A percentile compares a stretch with the other conserved stretches of the same genome.
These are phyloP conservation scores for Neogobius melanostomus DNA, from an alignment of 2,113 vertebrate species.

Conservation along the genomic window DNA sequence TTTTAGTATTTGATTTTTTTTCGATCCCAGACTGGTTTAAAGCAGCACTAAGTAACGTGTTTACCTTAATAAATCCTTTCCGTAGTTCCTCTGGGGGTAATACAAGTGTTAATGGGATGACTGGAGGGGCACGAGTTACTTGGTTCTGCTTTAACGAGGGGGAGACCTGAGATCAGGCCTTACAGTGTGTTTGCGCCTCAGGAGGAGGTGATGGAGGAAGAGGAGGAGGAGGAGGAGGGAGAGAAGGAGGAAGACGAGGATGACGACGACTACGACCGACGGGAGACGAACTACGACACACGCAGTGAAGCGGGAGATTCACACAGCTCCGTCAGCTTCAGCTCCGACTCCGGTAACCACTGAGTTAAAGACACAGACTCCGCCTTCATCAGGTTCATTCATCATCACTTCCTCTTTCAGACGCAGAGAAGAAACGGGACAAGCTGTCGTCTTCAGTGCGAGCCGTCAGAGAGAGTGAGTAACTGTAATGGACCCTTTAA, in stretches of 20 bases:
- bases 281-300: constrained; percentile 90
- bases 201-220: constrained; percentile 82
- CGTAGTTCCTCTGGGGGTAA: too few species aligned
- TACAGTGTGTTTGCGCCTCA: constrained; percentile 13
- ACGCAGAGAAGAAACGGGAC: constrained; percentile 97
- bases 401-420: constrained; percentile 56
- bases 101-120: too few species aligned
- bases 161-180: too few species aligned
- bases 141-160: neutral
- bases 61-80: too few species aligned
- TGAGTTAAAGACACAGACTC: neutral
- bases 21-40: too few species aligned
- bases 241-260: constrained; percentile 84
- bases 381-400: too few species aligned
- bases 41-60: too few species aligned
- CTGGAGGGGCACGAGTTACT: too few species aligned
- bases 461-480: constrained; percentile 89
- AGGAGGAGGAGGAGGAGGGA: constrained; percentile 80
- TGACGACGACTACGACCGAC: constrained; percentile 84
- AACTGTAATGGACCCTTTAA: too few species aligned
- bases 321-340: constrained; percentile 91
- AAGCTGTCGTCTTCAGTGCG: constrained; percentile 98
- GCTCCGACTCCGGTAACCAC: constrained; percentile 79
- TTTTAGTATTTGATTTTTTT: too few species aligned
- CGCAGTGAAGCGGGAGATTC: constrained; percentile 96